Percentiles rank a stretch among this genome's conserved stretches.
Evolutionary conservation across 2,888 invertebrate genomes (phyloP).

Genomic region (Therioaphis trifolii): DNA sequence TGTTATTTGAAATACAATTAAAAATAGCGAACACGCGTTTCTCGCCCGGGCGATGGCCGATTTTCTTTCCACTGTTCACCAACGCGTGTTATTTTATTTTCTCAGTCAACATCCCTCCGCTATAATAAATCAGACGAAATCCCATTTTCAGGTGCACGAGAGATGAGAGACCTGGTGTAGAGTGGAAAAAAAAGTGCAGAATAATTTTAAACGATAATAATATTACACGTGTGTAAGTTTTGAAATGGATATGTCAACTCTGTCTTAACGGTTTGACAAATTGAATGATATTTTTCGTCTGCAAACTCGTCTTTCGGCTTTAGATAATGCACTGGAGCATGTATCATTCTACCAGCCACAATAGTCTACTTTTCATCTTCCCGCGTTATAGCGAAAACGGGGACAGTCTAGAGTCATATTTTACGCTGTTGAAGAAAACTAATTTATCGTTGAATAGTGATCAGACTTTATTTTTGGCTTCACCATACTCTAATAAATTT

Average conservation of each 20-base stretch:
- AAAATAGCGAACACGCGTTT: slow-evolving; percentile 16
- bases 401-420: slow-evolving; percentile 9
- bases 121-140: slow-evolving; percentile 53
- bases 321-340: slow-evolving; percentile 57
- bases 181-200: slow-evolving; percentile 21
- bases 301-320: slow-evolving; percentile 39
- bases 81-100: slow-evolving; percentile 16
- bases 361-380: slow-evolving; percentile 44
- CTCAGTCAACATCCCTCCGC: slow-evolving; percentile 6
- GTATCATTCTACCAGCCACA: slow-evolving; percentile 35
- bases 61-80: neutral
- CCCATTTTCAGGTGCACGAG: slow-evolving; percentile 25
- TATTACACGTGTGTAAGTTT: slow-evolving; percentile 50
- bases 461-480: no score
- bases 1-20: slow-evolving; percentile 14
- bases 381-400: neutral
- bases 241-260: slow-evolving; percentile 60
- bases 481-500: no score
- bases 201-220: slow-evolving; percentile 59
- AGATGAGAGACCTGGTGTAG: neutral
- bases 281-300: slow-evolving; percentile 54
- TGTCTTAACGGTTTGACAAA: slow-evolving; percentile 55
- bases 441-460: neutral
- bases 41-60: neutral
- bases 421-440: neutral